Conservation (phyloP, 1,140 invertebrate genomes). For the Andricus grossulariae region DNA sequence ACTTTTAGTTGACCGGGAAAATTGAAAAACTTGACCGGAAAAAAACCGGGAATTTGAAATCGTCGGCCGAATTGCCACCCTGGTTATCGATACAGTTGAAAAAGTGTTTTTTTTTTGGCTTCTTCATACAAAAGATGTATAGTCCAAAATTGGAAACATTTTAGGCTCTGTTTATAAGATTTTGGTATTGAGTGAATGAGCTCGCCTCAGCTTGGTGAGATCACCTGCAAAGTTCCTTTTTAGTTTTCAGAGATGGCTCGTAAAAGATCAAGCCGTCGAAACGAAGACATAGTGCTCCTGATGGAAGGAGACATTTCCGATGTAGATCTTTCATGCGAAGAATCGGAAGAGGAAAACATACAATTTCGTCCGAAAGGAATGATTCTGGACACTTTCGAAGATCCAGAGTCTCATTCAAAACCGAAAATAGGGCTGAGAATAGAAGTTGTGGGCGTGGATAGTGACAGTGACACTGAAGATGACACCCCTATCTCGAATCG, state of each 20-base stretch:
- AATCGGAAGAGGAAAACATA: not conserved
- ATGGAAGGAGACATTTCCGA: slow-evolving; percentile 15
- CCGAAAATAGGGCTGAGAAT: not conserved
- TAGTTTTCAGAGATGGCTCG: slow-evolving; percentile 20
- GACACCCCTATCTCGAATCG: not conserved
- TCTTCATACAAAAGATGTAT: no score
- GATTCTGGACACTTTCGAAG: not conserved
- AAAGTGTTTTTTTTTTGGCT: no score
- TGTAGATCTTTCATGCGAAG: not conserved
- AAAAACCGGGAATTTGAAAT: no score
- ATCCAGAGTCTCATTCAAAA: not conserved
- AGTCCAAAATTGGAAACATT: no score
- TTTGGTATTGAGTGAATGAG: no score
- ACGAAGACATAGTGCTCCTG: not conserved
- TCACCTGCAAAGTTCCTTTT: slow-evolving; percentile 20
- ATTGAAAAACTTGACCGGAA: no score
- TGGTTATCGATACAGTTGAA: no score
- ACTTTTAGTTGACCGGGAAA: no score
- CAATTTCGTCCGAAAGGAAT: not conserved
- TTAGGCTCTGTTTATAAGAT: no score
- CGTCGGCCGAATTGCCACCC: no score
- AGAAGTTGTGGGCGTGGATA: not conserved
- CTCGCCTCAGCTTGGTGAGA: not conserved
- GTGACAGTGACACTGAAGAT: slow-evolving; percentile 13
- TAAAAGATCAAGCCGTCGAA: slow-evolving; percentile 13